Base-by-base conservation (phyloP, 2,797 vertebrate species). In the Sebastolobus alascanus region DNA sequence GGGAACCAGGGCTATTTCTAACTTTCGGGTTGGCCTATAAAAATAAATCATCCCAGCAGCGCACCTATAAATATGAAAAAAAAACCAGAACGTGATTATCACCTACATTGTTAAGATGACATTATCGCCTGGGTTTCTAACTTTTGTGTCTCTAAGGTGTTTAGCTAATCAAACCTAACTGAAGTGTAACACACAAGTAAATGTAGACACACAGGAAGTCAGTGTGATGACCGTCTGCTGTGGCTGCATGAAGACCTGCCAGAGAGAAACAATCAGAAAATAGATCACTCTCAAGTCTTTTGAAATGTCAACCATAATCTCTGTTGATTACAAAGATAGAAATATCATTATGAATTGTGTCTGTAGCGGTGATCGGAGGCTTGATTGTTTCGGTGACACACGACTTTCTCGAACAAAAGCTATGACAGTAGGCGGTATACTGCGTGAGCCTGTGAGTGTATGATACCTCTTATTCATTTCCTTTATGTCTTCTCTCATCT, bases 241-340 rank as follows among this genome's bases (percentile, higher is more conserved):
- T 33, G 54, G 46, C 33, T 65, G 40, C 13, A 60, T 43, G 38
- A 37, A 43, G n/a, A 35, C 5, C 37, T 14, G 54, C 29, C 2
- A 1, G 31, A 68, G 37, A 58, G 27, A 40, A 38, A 64, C 16
- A 50, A 61, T 70, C 50, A 59, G 37, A 60, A 54, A 83, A 35
- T 8, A 25, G 31, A 70, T 68, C 80, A 69, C 86, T 82, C 70
- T 68, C 22, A 69, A 69, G 56, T 75, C 64, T 73, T 84, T 71
- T 63, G 16, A 89, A 85, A 89, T 86, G 86, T 65, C 84, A 87
- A 2, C 68, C 50, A 12, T 87, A 80, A 89, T 87, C 82, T 85
- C 59, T 74, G 56, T 25, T n/a, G 60, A 59, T 75, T 68, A 66
- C 67, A 66, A 77, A 73, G 72, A 65, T 14, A 33, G 38, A 68